Percentiles rank a stretch among this genome's conserved stretches.
These are phyloP conservation scores for Aricia agestis DNA, from an alignment of 1,140 invertebrate genomes.

Conservation along the genomic window DNA sequence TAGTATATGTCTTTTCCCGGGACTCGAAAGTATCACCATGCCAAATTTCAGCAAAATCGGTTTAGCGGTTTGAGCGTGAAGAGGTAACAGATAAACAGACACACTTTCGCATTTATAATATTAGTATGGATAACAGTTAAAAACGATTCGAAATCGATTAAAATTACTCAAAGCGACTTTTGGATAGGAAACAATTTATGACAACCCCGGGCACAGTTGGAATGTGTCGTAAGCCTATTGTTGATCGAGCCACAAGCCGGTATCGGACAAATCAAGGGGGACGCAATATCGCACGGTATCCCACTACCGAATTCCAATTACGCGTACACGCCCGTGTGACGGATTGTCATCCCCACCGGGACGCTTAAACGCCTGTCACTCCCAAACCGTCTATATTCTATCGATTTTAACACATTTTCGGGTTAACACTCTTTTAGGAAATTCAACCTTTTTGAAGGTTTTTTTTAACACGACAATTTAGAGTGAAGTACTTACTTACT, in stretches of 20 bases:
- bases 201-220: no score
- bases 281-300: conserved; percentile 11
- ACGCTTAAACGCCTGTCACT: background rate
- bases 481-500: no score
- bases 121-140: no score
- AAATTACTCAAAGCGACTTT: background rate
- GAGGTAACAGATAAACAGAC: no score
- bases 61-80: no score
- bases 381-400: background rate
- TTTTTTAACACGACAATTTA: no score
- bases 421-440: background rate
- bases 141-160: no score
- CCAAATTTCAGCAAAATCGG: no score
- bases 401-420: background rate
- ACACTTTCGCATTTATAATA: no score
- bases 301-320: conserved; percentile 13
- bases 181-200: background rate
- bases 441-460: no score
- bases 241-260: background rate
- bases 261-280: conserved; percentile 2
- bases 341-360: conserved; percentile 8
- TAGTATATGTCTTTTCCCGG: no score
- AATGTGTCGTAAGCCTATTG: background rate
- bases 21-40: no score
- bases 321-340: conserved; percentile 17